These are phyloP conservation scores for Brachypteracias leptosomus DNA, from an alignment of 2,113 vertebrate species.

Conservation along the genomic window DNA sequence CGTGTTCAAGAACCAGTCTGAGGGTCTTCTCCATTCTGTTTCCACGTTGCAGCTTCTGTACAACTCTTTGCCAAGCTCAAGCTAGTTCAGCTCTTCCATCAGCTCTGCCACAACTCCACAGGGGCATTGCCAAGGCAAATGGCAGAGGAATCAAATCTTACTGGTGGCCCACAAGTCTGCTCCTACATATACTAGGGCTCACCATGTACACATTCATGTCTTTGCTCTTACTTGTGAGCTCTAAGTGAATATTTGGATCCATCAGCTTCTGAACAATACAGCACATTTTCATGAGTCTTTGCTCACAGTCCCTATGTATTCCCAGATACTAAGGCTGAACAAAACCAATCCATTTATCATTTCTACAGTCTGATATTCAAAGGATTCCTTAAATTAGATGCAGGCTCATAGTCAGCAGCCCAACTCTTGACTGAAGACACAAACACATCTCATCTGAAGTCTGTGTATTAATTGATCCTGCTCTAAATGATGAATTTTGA, in stretches of 20 bases:
- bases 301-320: background rate
- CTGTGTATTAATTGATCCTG: background rate
- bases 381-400: background rate
- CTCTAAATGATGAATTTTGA: background rate
- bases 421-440: background rate
- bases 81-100: background rate
- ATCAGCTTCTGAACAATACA: background rate
- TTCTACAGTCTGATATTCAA: background rate
- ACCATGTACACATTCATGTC: background rate
- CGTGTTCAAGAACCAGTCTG: background rate
- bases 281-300: background rate
- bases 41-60: background rate
- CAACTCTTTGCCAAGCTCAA: background rate
- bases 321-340: background rate
- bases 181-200: background rate
- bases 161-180: background rate
- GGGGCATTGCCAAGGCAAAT: background rate
- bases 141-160: background rate
- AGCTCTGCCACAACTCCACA: background rate
- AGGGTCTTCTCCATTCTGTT: background rate
- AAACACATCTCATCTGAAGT: background rate
- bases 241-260: background rate
- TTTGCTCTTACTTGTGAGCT: background rate
- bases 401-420: background rate
- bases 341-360: background rate